Evolutionary conservation across 2,113 vertebrate genomes (phyloP).

Genomic region (Cyrtonyx montezumae): DNA sequence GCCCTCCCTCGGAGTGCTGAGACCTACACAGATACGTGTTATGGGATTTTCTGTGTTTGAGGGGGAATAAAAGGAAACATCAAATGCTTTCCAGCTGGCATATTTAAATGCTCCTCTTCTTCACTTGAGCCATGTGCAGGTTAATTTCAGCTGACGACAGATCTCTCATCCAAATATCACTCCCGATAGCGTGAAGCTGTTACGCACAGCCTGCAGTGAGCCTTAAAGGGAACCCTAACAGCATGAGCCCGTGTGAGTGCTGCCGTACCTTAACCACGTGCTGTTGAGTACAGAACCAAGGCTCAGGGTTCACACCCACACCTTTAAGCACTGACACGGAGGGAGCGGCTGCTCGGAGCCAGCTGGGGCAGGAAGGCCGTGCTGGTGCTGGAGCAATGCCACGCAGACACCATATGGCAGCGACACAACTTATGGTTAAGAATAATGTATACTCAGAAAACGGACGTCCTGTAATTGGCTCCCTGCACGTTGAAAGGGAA

Average conservation of each 20-base stretch:
- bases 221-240: not conserved
- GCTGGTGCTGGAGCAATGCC: conserved; percentile 8
- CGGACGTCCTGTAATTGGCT: not conserved
- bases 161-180: conserved; percentile 37
- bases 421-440: not conserved
- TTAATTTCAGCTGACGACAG: conserved; percentile 55
- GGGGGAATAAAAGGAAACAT: conserved; percentile 30
- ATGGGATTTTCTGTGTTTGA: conserved; percentile 32
- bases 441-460: not conserved
- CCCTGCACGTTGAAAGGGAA: accelerated
- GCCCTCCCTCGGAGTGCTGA: not conserved
- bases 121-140: conserved; percentile 52
- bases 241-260: not conserved
- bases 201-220: conserved; percentile 18
- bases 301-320: not conserved
- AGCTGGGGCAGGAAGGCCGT: not conserved
- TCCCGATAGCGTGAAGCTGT: conserved; percentile 22
- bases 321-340: too few species aligned
- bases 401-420: not conserved
- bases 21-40: conserved; percentile 45
- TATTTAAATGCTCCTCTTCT: conserved; percentile 37
- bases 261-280: not conserved
- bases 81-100: conserved; percentile 65
- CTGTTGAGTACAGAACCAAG: not conserved
- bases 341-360: too few species aligned